Conservation (phyloP, 2,888 invertebrate species). For the Temnothorax ravouxi region DNA sequence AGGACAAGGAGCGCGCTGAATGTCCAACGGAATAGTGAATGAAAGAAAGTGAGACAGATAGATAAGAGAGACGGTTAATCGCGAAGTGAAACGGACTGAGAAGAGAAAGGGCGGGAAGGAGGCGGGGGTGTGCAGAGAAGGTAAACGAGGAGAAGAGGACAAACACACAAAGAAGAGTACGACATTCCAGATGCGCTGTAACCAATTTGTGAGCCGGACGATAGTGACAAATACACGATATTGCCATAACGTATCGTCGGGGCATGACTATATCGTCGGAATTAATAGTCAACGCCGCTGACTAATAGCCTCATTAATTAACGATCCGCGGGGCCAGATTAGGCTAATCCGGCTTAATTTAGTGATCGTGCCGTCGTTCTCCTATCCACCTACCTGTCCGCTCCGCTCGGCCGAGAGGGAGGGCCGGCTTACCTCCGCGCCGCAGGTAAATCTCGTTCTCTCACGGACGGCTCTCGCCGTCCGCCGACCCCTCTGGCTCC, state of each 20-base stretch:
- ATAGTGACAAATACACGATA: slow-evolving; percentile 84
- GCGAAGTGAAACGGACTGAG: neutral
- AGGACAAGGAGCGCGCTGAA: slow-evolving; percentile 32
- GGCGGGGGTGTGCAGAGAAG: slow-evolving; percentile 21
- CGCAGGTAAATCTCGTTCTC: slow-evolving; percentile 65
- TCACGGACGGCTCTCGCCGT: slow-evolving; percentile 13
- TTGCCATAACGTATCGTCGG: slow-evolving; percentile 82
- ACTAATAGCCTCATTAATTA: slow-evolving; percentile 84
- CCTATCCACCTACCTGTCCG: slow-evolving; percentile 75
- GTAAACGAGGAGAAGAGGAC: slow-evolving; percentile 39
- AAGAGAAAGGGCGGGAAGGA: neutral
- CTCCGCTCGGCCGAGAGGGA: slow-evolving; percentile 51
- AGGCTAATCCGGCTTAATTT: slow-evolving; percentile 83
- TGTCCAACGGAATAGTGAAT: slow-evolving; percentile 20
- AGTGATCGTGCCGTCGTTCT: slow-evolving; percentile 78
- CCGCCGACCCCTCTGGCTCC: neutral
- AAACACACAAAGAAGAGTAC: slow-evolving; percentile 64
- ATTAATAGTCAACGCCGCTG: slow-evolving; percentile 82
- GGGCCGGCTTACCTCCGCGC: slow-evolving; percentile 60
- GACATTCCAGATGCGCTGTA: slow-evolving; percentile 82
- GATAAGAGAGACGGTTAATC: slow-evolving; percentile 33
- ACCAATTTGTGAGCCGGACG: slow-evolving; percentile 82
- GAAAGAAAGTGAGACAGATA: slow-evolving; percentile 30
- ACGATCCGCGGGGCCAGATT: slow-evolving; percentile 81
- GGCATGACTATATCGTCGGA: slow-evolving; percentile 81